These are phyloP conservation scores for Cephus runcator DNA, from an alignment of 2,888 invertebrate species.

Conservation along the genomic window DNA sequence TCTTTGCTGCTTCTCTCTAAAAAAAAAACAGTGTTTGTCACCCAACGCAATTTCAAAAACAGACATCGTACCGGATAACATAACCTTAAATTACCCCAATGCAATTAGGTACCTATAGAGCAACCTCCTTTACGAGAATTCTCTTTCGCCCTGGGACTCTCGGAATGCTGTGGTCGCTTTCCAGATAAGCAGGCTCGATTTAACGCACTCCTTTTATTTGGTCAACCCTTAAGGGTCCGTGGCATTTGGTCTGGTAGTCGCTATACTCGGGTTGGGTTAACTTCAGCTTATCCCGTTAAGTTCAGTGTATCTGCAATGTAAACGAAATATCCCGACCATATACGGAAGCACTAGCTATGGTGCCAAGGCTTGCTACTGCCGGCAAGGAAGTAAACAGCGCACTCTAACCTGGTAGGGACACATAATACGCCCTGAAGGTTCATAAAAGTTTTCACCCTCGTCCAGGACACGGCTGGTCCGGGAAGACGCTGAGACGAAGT, in stretches of 20 bases:
- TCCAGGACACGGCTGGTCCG: not conserved
- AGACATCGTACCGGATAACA: not conserved
- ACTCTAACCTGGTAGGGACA: not conserved
- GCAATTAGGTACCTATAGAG: not conserved
- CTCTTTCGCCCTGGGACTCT: not conserved
- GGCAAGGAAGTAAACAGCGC: not conserved
- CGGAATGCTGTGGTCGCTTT: not conserved
- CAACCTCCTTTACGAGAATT: not conserved
- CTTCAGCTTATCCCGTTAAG: not conserved
- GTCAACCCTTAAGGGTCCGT: slow-evolving; percentile 16
- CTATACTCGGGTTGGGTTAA: not conserved
- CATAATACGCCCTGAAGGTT: not conserved
- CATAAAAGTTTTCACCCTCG: not conserved
- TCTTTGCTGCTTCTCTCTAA: not conserved
- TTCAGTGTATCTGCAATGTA: not conserved
- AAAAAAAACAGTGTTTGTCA: not conserved
- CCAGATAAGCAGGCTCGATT: slow-evolving; percentile 19
- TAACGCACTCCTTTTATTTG: slow-evolving; percentile 27
- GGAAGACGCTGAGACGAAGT: not conserved
- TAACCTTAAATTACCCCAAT: not conserved
- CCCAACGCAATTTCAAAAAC: not conserved
- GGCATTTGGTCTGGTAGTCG: not conserved
- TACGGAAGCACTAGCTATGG: not conserved
- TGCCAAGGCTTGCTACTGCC: not conserved
- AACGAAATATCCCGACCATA: not conserved